phyloP scores from a whole-genome alignment of 2,888 invertebrate species.

The Ochropleura leucogaster region DNA sequence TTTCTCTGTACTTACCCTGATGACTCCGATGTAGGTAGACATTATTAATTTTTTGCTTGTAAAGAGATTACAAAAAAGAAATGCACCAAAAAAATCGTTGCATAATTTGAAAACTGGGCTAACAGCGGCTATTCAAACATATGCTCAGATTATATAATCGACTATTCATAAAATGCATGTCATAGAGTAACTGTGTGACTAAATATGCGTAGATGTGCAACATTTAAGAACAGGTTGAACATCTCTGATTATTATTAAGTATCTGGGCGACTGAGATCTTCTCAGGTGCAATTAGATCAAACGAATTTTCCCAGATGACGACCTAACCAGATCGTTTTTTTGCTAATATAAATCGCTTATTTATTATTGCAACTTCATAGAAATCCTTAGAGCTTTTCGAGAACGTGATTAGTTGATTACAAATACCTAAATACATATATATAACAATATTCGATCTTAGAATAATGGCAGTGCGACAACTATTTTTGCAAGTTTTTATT shows the following conservation, averaged over 20 bases:
- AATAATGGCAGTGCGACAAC: slow-evolving; percentile 13
- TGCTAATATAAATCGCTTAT: too few relatives aligned
- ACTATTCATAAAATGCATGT: slow-evolving; percentile 39
- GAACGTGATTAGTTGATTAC: too few relatives aligned
- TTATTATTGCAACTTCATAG: too few relatives aligned
- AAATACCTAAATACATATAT: too few relatives aligned
- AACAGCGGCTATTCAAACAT: slow-evolving; percentile 20
- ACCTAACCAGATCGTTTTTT: too few relatives aligned
- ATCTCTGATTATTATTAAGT: slow-evolving; percentile 16
- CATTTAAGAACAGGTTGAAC: slow-evolving; percentile 28
- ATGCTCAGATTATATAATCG: slow-evolving; percentile 30
- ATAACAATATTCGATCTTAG: slow-evolving; percentile 7
- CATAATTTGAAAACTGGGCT: slow-evolving; percentile 49
- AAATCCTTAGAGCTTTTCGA: too few relatives aligned
- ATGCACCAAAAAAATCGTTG: slow-evolving; percentile 36
- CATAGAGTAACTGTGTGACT: slow-evolving; percentile 4
- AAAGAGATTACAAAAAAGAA: slow-evolving; percentile 15
- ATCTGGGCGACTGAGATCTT: too few relatives aligned
- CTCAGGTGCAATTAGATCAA: too few relatives aligned
- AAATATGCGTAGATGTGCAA: slow-evolving; percentile 46
- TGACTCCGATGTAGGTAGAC: slow-evolving; percentile 66
- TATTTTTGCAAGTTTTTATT: slow-evolving; percentile 47
- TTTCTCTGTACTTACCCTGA: slow-evolving; percentile 74
- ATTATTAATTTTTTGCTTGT: slow-evolving; percentile 73
- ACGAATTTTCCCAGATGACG: too few relatives aligned